Evolutionary conservation across 2,888 invertebrate species (phyloP), one percentile per base, ranked within the genome.

Genomic region (Molanna angustata): DNA sequence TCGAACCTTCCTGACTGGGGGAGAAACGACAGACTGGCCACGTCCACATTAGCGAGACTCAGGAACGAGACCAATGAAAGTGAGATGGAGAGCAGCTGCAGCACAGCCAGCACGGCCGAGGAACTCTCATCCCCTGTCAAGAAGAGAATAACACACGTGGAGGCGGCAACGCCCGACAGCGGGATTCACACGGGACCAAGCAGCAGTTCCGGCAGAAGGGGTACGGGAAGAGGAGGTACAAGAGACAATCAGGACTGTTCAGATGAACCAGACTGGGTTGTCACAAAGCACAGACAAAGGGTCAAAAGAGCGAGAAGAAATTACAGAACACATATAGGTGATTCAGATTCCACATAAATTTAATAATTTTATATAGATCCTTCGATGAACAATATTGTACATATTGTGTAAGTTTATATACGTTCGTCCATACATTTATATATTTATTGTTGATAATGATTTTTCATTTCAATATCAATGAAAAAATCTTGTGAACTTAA

Each of bases 221-320:
- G 47, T 54, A 18, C 59, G 56, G 9, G 54, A 61, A 41, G 57
- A 14, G 19, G n/a, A 4, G 32, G 27, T 7, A 57, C 53, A 1
- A 62, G 61, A 1, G 72, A 68, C 21, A 52, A 52, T 32, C 14
- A 31, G 9, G 72, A 74, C 13, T 69, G 67, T 0, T 74, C 75
- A 1, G 74, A 74, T 46, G 75, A 76, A 40, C 70, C 70, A 0
- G 79, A 80, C 32, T 77, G 73, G 62, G 75, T 74, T 54, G 73
- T 75, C 4, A 65, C 76, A 40, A 78, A 77, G 60, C 79, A 80
- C 61, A 69, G 78, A 47, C 83, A 82, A 56, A 74, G 83, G 35
- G 75, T 82, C 32, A 81, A 82, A 64, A 80, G 81, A 61, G 80
- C 81, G 1, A 73, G 83, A 4, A 72, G 83, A 53, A 83, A 83